A percentile compares a stretch with the other conserved stretches of the same genome.
Evolutionary conservation across 2,888 invertebrate species (phyloP).

Genomic region (Drosophila mimetica): DNA sequence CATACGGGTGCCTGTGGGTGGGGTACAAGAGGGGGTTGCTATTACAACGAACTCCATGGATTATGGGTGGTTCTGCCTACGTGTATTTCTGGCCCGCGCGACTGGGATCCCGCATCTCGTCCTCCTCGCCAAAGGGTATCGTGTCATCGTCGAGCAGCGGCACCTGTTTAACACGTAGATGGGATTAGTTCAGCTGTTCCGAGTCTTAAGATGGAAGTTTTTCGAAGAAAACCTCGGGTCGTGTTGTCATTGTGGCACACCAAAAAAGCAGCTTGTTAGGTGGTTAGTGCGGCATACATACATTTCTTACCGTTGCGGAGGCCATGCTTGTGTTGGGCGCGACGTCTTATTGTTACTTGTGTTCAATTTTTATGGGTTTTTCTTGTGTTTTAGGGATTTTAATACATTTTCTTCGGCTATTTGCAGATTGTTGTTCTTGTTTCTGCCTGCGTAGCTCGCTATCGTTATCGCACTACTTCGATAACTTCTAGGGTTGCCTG

Average conservation of each 20-base stretch:
- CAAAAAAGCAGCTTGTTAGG: slow-evolving; percentile 39
- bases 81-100: slow-evolving; percentile 80
- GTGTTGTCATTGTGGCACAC: slow-evolving; percentile 39
- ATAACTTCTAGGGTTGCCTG: neutral
- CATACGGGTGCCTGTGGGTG: slow-evolving; percentile 92
- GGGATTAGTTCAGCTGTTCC: slow-evolving; percentile 18
- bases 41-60: slow-evolving; percentile 5
- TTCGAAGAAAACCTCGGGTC: slow-evolving; percentile 37
- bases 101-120: slow-evolving; percentile 85
- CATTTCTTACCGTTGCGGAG: slow-evolving; percentile 85
- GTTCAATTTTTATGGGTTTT: slow-evolving; percentile 22
- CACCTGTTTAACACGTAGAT: slow-evolving; percentile 87
- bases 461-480: slow-evolving; percentile 4
- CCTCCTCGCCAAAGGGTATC: slow-evolving; percentile 94
- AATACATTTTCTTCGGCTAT: slow-evolving; percentile 56
- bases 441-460: slow-evolving; percentile 55
- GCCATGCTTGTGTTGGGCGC: slow-evolving; percentile 68
- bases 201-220: neutral
- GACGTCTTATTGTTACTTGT: slow-evolving; percentile 39
- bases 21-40: slow-evolving; percentile 77
- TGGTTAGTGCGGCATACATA: slow-evolving; percentile 82
- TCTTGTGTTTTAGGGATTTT: slow-evolving; percentile 30
- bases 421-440: slow-evolving; percentile 33
- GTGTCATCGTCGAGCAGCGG: slow-evolving; percentile 94
- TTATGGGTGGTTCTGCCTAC: slow-evolving; percentile 73